Evolutionary conservation across 1,140 invertebrate species (phyloP).

Genomic region (Aphelinus atriplicis): DNA sequence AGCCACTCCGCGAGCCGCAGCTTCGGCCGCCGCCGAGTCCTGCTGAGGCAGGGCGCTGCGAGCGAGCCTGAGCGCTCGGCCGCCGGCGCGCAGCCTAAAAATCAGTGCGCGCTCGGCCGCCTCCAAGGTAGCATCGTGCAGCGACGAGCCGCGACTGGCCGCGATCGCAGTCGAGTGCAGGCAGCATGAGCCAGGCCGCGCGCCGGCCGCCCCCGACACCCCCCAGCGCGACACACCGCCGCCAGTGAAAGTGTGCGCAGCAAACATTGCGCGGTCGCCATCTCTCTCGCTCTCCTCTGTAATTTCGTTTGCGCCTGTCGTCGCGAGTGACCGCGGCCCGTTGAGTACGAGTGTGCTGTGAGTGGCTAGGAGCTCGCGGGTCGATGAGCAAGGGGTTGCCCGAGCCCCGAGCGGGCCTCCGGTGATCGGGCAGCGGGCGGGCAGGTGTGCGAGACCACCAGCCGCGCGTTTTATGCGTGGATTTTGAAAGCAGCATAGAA

Average conservation of each 20-base stretch:
- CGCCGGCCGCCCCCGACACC: no score
- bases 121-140: constrained; percentile 30
- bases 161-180: no score
- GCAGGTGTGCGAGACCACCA: constrained; percentile 30
- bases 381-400: background rate
- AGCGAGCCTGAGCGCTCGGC: background rate
- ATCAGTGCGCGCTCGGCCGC: constrained; percentile 42
- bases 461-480: constrained; percentile 44
- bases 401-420: background rate
- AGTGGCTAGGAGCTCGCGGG: background rate
- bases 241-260: no score
- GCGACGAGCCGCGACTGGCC: no score
- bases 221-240: no score
- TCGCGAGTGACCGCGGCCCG: background rate
- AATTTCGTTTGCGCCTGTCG: background rate
- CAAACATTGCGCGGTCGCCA: no score
- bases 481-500: constrained; percentile 65
- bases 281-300: no score
- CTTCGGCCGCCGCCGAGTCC: background rate
- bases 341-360: background rate
- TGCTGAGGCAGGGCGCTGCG: background rate
- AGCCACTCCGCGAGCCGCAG: background rate
- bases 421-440: background rate
- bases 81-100: constrained; percentile 6
- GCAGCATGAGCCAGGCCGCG: no score